A percentile compares a stretch with the other conserved stretches of the same genome.
phyloP scores from a whole-genome alignment of 2,888 invertebrate genomes.

The Acanthosoma haemorrhoidale region DNA sequence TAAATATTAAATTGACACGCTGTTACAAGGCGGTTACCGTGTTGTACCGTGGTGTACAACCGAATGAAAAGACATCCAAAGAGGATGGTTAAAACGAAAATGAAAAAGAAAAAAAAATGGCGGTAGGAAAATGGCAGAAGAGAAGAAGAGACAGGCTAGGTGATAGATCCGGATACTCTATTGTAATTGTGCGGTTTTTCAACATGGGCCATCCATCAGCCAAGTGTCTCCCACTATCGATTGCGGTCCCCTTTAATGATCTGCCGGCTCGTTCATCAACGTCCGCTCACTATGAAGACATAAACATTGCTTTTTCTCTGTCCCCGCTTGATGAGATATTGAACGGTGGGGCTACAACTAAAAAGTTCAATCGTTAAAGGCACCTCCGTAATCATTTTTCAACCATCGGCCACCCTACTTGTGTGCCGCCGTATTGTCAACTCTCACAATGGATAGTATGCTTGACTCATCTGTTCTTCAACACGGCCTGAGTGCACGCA shows the following conservation, averaged over 20 bases:
- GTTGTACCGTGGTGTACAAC: too few species aligned
- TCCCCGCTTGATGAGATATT: conserved; percentile 14
- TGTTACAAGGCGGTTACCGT: too few species aligned
- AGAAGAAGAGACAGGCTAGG: background rate
- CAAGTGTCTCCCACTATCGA: conserved; percentile 6
- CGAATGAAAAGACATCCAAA: too few species aligned
- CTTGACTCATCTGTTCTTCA: too few species aligned
- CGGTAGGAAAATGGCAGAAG: conserved; percentile 4
- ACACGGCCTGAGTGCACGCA: too few species aligned
- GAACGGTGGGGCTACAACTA: background rate
- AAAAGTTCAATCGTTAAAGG: background rate
- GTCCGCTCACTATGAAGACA: conserved; percentile 21
- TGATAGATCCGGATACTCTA: background rate
- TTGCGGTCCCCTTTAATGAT: conserved; percentile 14
- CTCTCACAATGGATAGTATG: too few species aligned
- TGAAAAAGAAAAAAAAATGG: conserved; percentile 16
- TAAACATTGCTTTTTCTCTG: conserved; percentile 22
- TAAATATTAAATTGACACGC: too few species aligned
- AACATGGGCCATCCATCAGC: background rate
- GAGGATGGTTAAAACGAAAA: too few species aligned
- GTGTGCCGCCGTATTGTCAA: too few species aligned
- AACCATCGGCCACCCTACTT: background rate
- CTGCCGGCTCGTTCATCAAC: conserved; percentile 23
- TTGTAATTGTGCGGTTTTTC: background rate
- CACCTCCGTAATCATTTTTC: background rate